Evolutionary conservation across 1,140 invertebrate species (phyloP).

Genomic region (Uloborus diversus): DNA sequence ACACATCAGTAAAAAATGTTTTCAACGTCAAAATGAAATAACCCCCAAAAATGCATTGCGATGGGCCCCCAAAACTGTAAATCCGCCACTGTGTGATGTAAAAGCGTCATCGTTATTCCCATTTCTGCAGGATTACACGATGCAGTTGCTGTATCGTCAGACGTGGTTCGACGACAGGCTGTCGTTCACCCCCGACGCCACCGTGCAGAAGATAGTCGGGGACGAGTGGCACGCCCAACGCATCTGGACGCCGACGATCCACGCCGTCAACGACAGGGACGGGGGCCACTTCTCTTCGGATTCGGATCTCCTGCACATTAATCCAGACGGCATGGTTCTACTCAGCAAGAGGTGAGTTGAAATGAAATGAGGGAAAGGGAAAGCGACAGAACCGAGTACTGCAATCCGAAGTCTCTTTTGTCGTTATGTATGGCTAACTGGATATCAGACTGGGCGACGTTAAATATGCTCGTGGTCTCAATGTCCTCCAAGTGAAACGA

Average conservation of each 20-base stretch:
- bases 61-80: background rate
- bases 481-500: too few relatives aligned
- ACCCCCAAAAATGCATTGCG: background rate
- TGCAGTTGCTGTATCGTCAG: constrained; percentile 44
- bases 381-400: background rate
- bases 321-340: constrained; percentile 30
- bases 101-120: background rate
- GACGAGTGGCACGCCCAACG: constrained; percentile 38
- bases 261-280: constrained; percentile 54
- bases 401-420: too few relatives aligned
- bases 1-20: too few relatives aligned
- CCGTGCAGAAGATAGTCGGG: constrained; percentile 28
- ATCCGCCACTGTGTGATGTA: background rate
- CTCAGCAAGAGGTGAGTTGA: constrained; percentile 48
- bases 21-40: too few relatives aligned
- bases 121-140: constrained; percentile 38
- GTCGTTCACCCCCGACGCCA: background rate
- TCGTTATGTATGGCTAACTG: too few relatives aligned
- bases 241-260: constrained; percentile 55
- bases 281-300: constrained; percentile 24
- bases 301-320: constrained; percentile 43
- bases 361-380: background rate
- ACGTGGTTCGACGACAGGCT: constrained; percentile 46
- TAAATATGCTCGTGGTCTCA: too few relatives aligned
- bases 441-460: too few relatives aligned